Base-by-base conservation (phyloP, 2,888 invertebrate species). In the Hypsopygia costalis region DNA sequence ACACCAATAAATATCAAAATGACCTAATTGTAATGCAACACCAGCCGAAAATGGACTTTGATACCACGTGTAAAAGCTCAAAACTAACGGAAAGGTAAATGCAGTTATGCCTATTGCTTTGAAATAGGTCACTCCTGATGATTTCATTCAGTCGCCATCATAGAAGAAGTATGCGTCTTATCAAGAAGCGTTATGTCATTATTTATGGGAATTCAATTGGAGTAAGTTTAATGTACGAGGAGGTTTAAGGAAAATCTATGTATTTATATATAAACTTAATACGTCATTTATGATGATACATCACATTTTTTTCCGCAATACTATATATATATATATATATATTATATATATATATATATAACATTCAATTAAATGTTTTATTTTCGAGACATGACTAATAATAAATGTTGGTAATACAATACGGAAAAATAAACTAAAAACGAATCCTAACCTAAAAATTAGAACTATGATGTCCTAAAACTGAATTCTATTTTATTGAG, bases 101-200 rank as follows among this genome's bases (percentile, higher is more conserved):
- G 4, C 6, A 7, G 1, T 29, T n/a, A 11, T 8, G 11, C 16
- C 10, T 28, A 27, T 12, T 6, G 12, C n/a, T 6, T 25, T 36
- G 20, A 40, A 35, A 6, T 25, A 31, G 25, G 20, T 27, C 30
- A 29, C 45, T 40, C 34, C 51, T 57, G 65, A 65, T 69, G 70
- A 70, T 65, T 71, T 66, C 67, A 69, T 57, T 28, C 16, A 22
- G 10, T 11, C 21, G 34, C 11, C 34, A 34, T 11, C 36, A 12
- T 20, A 25, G 8, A 25, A n/a, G 11, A 11, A 22, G n/a, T 35
- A 35, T 6, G 5, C 9, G 28, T 5, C 16, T 11, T 36, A 36
- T 36, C 28, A 36, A 36, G 27, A 20, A 28, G 9, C 11, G 9
- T 29, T 29, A 29, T 20, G 29, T 36, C 36, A 36, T 34, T 27